Base-by-base conservation (phyloP, 1,140 invertebrate species). In the Anastrepha obliqua region DNA sequence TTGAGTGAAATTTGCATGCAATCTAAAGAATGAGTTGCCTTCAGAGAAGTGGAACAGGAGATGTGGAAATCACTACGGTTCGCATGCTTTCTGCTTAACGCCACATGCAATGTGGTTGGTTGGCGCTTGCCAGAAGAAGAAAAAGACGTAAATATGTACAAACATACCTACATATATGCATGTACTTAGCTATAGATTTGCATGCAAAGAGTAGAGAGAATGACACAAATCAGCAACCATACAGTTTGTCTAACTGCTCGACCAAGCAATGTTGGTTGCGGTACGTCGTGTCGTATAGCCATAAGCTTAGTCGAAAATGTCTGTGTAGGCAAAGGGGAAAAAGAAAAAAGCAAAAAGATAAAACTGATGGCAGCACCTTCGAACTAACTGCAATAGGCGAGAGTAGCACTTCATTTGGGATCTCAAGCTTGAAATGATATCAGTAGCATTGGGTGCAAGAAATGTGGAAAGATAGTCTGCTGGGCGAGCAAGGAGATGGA, bases 241-340 rank as follows among this genome's bases (percentile, higher is more conserved):
- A 58, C 74, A 81, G 47, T 81, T 81, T 81, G 47, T 81, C 74
- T 81, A 55, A 81, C 74, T 81, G 51, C 51, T 55, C 74, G 20
- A 55, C 47, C 74, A 29, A 81, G 74, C 74, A 81, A 81, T 81
- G 74, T 42, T 51, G 74, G 74, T 81, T 81, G 74, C 47, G 74
- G 47, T 55, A 58, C n/a, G 47, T 55, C 11, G 47, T 20, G n/a
- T 81, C 20, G 74, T 81, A 81, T 81, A 55, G 8, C 4, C 51
- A 62, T 7, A 62, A 62, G 60, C 60, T 62, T 29, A 29, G 29
- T 3, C 1, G 11, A 55, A 55, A 55, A 55, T 55, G 11, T 55
- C 51, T 55, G 6, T 55, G 11, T 55, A 55, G 11, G 51, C 51
- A 55, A 6, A 3, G 6, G 51, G 51, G 6, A 55, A 55, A 55